Base-by-base conservation (phyloP, 2,888 invertebrate species). In the Stomorhina lunata region DNA sequence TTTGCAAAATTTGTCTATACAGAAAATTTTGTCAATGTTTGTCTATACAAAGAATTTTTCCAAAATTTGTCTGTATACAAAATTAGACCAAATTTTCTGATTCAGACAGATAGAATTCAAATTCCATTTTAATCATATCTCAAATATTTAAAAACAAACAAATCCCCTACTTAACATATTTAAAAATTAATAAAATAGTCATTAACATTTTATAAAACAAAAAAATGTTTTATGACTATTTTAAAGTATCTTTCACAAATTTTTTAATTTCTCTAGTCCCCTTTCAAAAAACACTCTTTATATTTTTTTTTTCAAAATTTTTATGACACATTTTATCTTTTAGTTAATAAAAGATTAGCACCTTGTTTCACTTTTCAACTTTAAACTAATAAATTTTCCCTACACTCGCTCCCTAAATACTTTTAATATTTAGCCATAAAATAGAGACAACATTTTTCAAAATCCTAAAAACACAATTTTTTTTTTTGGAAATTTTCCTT, bases 291-390 rank as follows among this genome's bases (percentile, higher is more conserved):
- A n/a, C n/a, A n/a, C n/a, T 53, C 61, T 9, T 1, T 7, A 22
- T 9, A 9, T 20, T 34, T 48, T 22, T 25, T 43, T 55, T 5
- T 59, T 15, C 48, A 34, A 29, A 29, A 9, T 65, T 57, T 65
- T 50, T 66, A 80, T 61, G 48, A 68, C 59, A 66, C 17, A 40
- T 17, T 68, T 59, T 66, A 59, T 57, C 25, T 50, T 50, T 22
- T 50, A 75, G 71, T 82, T 82, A 82, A 75, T 76, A 79, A 76
- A 75, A 76, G 82, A 82, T 82, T 82, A 82, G 71, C 82, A 82
- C 82, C 79, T 76, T 61, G 66, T 82, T 82, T 82, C 66, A 76
- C 79, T 82, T 82, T 82, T 66, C 75, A 82, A 75, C 82, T 82
- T 65, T 9, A 59, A 79, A 71, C 22, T 43, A 63, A 82, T 82